A percentile compares a stretch with the other conserved stretches of the same genome.
phyloP scores from a whole-genome alignment of 2,113 vertebrate genomes.

The Columbina picui region DNA sequence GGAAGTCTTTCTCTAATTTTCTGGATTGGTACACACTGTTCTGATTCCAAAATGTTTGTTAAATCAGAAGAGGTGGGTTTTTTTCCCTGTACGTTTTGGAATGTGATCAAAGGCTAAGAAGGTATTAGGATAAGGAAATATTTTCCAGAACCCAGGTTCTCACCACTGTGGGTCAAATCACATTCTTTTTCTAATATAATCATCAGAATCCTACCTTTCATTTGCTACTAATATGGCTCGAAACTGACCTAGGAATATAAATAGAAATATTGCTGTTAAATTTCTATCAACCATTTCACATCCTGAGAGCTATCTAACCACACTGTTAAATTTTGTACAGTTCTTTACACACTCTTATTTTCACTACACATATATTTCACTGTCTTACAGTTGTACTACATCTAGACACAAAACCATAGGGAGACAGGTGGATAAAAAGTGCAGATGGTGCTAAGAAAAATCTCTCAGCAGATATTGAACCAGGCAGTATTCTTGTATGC shows the following conservation, averaged over 20 bases:
- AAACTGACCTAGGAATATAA: neutral
- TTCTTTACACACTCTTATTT: neutral
- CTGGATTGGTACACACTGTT: conserved; percentile 41
- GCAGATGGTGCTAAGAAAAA: conserved; percentile 28
- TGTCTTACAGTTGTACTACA: neutral
- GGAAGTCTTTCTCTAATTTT: conserved; percentile 38
- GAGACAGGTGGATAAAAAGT: conserved; percentile 43
- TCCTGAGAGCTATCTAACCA: neutral
- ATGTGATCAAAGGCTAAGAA: conserved; percentile 17
- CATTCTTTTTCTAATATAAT: neutral
- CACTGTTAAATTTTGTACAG: neutral
- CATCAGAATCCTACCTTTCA: neutral
- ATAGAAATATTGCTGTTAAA: neutral
- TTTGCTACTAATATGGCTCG: neutral
- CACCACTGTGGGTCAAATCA: neutral
- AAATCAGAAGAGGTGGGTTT: neutral
- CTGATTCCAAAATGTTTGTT: conserved; percentile 44
- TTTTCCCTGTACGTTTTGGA: conserved; percentile 2
- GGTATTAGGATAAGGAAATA: neutral
- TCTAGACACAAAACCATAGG: neutral
- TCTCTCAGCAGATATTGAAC: conserved; percentile 54
- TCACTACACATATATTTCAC: neutral
- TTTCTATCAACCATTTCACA: neutral
- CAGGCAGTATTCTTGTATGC: conserved; percentile 44
- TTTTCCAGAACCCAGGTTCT: neutral